phyloP scores from a whole-genome alignment of 2,888 invertebrate genomes.

The Torymus texanus region DNA sequence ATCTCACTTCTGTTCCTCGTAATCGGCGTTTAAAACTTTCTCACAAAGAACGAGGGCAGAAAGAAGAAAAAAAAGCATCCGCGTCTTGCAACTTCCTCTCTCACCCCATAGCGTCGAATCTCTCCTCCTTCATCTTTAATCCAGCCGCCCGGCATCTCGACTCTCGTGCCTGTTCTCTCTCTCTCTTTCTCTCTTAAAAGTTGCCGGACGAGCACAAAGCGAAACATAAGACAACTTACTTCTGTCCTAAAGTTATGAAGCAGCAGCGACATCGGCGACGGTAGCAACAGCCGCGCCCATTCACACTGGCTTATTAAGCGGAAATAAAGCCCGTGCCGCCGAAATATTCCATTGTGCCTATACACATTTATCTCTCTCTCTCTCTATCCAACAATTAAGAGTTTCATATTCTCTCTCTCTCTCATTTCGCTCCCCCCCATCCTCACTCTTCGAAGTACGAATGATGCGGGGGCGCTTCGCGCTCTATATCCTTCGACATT shows the following conservation, averaged over 20 bases:
- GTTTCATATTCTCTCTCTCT: not conserved
- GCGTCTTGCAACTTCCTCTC: constrained; percentile 9
- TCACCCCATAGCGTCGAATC: constrained; percentile 13
- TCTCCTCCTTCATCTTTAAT: constrained; percentile 51
- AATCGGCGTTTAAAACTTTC: constrained; percentile 32
- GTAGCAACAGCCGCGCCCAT: constrained; percentile 63
- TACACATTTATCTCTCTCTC: constrained; percentile 15
- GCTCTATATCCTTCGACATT: constrained; percentile 47
- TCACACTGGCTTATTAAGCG: constrained; percentile 68
- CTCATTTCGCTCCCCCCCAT: not conserved
- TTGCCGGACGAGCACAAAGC: constrained; percentile 64
- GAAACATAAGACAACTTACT: constrained; percentile 66
- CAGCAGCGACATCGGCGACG: constrained; percentile 64
- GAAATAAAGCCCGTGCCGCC: constrained; percentile 66
- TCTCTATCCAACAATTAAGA: constrained; percentile 42
- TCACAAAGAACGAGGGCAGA: not conserved
- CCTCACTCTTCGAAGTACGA: not conserved
- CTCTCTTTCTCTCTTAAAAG: constrained; percentile 18
- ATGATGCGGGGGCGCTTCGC: not conserved
- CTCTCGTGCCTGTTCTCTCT: not conserved
- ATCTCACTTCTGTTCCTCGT: not conserved
- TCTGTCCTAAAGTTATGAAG: constrained; percentile 64
- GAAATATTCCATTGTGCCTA: constrained; percentile 56
- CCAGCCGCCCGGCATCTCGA: constrained; percentile 9
- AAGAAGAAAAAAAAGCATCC: constrained; percentile 20